phyloP scores from a whole-genome alignment of 1,140 invertebrate genomes.

The Gonatopus flavifemur region DNA sequence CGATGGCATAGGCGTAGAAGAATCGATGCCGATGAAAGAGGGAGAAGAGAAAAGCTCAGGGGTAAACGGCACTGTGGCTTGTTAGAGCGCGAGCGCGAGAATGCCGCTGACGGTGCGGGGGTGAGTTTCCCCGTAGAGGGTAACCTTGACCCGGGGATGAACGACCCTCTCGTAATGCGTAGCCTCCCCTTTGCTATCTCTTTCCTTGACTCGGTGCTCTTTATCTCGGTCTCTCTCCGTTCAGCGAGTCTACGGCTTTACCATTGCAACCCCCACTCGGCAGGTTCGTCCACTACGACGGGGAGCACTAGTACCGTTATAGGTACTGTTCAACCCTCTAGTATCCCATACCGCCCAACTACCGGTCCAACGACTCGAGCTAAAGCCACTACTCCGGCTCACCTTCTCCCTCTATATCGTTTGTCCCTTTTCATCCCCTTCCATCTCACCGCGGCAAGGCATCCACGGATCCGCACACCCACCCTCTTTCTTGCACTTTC shows the following conservation, averaged over 20 bases:
- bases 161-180: constrained; percentile 35
- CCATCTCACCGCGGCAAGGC: not conserved
- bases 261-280: not conserved
- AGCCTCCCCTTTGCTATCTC: constrained; percentile 10
- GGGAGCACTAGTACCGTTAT: too few species aligned
- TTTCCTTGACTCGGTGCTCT: constrained; percentile 1
- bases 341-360: too few species aligned
- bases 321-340: too few species aligned
- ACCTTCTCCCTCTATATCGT: constrained; percentile 8
- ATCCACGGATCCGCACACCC: not conserved
- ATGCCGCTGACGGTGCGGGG: too few species aligned
- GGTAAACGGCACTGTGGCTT: not conserved
- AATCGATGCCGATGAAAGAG: not conserved
- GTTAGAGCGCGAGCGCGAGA: constrained; percentile 7
- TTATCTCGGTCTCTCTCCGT: constrained; percentile 1
- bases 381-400: not conserved
- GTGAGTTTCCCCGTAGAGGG: constrained; percentile 21
- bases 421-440: not conserved
- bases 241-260: not conserved
- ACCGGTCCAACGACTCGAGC: not conserved
- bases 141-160: constrained; percentile 50
- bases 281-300: too few species aligned
- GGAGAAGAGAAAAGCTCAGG: not conserved
- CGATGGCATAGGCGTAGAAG: constrained; percentile 8
- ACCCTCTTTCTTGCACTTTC: too few species aligned